Evolutionary conservation across 2,113 vertebrate genomes (phyloP).

Genomic region (Paradisaea rubra): DNA sequence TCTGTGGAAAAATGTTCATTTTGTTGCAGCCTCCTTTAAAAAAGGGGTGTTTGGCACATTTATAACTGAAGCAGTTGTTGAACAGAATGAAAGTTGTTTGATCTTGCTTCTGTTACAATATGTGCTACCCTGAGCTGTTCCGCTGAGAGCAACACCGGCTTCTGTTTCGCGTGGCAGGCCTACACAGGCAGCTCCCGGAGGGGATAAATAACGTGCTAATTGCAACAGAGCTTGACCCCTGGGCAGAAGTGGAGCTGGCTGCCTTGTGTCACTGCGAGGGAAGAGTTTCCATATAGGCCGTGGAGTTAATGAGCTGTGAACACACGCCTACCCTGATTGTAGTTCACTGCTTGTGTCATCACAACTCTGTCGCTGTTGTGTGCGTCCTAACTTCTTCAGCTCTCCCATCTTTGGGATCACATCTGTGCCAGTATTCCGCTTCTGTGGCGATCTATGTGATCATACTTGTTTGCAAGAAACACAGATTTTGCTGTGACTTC

Average conservation of each 20-base stretch:
- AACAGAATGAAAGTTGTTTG: background rate
- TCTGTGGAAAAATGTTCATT: background rate
- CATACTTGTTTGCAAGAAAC: background rate
- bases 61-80: background rate
- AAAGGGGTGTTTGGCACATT: background rate
- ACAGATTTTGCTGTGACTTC: background rate
- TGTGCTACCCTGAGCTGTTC: background rate
- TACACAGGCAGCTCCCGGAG: background rate
- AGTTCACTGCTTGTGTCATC: background rate
- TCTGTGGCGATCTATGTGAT: background rate
- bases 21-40: background rate
- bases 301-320: slow-evolving; percentile 35
- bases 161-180: background rate
- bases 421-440: background rate
- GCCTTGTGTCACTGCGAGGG: background rate
- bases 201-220: background rate
- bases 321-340: background rate
- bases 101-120: background rate
- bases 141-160: background rate
- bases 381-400: background rate
- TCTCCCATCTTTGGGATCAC: background rate
- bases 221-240: slow-evolving; percentile 9
- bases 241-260: background rate
- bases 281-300: slow-evolving; percentile 49
- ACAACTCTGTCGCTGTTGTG: fast-evolving